Base-by-base conservation (phyloP, 2,797 vertebrate genomes). In the Pipistrellus nathusii region DNA sequence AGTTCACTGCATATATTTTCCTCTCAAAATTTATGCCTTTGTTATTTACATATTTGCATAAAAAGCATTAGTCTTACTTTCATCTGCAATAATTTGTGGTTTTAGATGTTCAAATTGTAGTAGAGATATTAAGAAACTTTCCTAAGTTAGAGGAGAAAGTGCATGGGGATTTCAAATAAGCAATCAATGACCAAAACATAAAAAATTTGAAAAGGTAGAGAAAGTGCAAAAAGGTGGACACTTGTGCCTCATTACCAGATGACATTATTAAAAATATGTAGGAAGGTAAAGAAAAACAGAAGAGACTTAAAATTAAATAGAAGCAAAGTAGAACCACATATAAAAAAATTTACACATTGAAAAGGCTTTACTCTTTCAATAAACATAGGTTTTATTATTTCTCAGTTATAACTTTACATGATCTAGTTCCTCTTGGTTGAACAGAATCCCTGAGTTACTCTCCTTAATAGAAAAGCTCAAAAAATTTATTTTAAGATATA, bases 11-110 rank as follows among this genome's bases (percentile, higher is more conserved):
- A 23, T 82, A 35, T 46, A 92, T 30, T 92, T 96, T 53, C 17
- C 66, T 32, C 77, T 89, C 69, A 88, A 92, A 95, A 38, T 59
- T 14, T 32, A 73, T 25, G 32, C 5, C 23, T 80, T 90, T 85
- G 32, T 53, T 81, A 92, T 38, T 83, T 59, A 57, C 0, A 41
- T 2, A 48, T 6, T 41, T 89, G 10, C 27, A 85, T 41, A 32
- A 59, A 93, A 81, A 92, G 25, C 2, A 68, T 6, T n/a, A 14
- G 10, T 71, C 17, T 68, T 57, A 55, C 18, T 86, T 92, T 78
- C 35, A 91, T 57, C 15, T 80, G 15, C 9, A 95, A 51, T 82
- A 55, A 89, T 64, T 23, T 92, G 3, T 71, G 11, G 12, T 35
- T 92, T 64, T 20, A 35, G 14, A 82, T 71, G 90, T 76, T 87